Conservation (phyloP, 2,797 vertebrate species). For the Macropodus opercularis region DNA sequence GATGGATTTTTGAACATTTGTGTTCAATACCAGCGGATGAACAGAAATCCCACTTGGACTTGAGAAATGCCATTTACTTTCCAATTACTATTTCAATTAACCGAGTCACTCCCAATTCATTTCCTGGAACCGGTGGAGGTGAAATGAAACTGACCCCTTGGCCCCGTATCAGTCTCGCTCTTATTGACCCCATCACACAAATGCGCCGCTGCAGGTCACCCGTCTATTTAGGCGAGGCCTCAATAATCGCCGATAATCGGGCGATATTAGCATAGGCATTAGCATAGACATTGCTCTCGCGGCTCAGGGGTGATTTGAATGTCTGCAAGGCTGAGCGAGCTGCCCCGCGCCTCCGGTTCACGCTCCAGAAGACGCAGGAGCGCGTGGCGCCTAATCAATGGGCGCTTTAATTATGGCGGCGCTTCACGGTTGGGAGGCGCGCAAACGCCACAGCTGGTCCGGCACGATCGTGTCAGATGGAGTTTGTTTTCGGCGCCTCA, state of each 20-base stretch:
- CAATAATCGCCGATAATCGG: slow-evolving; percentile 75
- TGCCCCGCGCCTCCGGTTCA: slow-evolving; percentile 56
- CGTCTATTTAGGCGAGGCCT: slow-evolving; percentile 70
- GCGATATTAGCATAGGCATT: slow-evolving; percentile 71
- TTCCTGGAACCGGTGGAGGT: slow-evolving; percentile 48
- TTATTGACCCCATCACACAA: slow-evolving; percentile 63
- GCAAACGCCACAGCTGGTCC: slow-evolving; percentile 79
- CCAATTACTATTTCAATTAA: slow-evolving; percentile 78
- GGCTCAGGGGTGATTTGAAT: slow-evolving; percentile 59
- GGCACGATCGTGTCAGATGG: slow-evolving; percentile 75
- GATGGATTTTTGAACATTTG: slow-evolving; percentile 45
- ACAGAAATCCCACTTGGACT: slow-evolving; percentile 55
- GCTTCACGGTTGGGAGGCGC: slow-evolving; percentile 75
- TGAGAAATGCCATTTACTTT: slow-evolving; percentile 70
- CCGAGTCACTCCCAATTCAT: slow-evolving; percentile 66
- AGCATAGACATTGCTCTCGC: slow-evolving; percentile 69
- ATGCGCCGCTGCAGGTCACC: slow-evolving; percentile 74
- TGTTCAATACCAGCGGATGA: slow-evolving; percentile 42
- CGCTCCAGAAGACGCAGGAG: slow-evolving; percentile 65
- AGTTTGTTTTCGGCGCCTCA: slow-evolving; percentile 70
- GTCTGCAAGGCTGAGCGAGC: slow-evolving; percentile 63
- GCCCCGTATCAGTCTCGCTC: slow-evolving; percentile 54
- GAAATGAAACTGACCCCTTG: slow-evolving; percentile 73
- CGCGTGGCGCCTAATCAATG: slow-evolving; percentile 78
- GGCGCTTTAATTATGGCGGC: slow-evolving; percentile 76